These are phyloP conservation scores for Hipparchia semele DNA, from an alignment of 2,888 invertebrate genomes.

Conservation along the genomic window DNA sequence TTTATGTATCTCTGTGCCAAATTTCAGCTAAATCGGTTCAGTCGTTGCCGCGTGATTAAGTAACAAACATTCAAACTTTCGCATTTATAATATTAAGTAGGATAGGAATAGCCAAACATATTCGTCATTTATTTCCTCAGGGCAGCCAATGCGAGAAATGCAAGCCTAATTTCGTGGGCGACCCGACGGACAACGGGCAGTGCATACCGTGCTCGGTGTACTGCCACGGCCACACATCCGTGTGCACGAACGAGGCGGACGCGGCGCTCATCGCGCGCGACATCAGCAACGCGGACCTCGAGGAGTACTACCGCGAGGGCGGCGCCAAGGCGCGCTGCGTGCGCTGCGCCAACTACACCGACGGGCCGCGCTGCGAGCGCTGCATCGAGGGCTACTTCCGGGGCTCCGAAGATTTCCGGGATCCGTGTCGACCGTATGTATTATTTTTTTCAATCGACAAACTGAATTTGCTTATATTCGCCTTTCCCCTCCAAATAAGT, in stretches of 20 bases:
- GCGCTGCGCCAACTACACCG: conserved; percentile 91
- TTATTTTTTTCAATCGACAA: neutral
- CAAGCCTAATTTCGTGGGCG: conserved; percentile 94
- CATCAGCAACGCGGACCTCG: conserved; percentile 80
- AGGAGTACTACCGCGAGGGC: conserved; percentile 84
- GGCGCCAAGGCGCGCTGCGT: conserved; percentile 90
- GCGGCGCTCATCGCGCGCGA: conserved; percentile 67
- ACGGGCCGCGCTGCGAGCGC: conserved; percentile 91
- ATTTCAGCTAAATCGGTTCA: too few relatives aligned
- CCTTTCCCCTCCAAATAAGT: too few relatives aligned
- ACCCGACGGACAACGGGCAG: conserved; percentile 92
- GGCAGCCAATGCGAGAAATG: conserved; percentile 96
- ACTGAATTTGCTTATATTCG: too few relatives aligned
- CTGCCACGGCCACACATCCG: conserved; percentile 94
- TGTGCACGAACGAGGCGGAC: conserved; percentile 87
- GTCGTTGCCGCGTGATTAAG: too few relatives aligned
- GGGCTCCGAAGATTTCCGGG: conserved; percentile 89
- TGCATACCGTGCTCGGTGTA: conserved; percentile 95
- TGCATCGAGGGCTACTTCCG: conserved; percentile 90
- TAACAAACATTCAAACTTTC: too few relatives aligned
- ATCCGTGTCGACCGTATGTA: conserved; percentile 88
- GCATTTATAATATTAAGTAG: too few relatives aligned
- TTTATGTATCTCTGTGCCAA: too few relatives aligned
- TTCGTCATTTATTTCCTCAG: conserved; percentile 45
- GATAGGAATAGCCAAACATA: too few relatives aligned